Evolutionary conservation across 2,113 vertebrate genomes (phyloP), one percentile per base, ranked within the genome.

Genomic region (Cephalopterus ornatus): DNA sequence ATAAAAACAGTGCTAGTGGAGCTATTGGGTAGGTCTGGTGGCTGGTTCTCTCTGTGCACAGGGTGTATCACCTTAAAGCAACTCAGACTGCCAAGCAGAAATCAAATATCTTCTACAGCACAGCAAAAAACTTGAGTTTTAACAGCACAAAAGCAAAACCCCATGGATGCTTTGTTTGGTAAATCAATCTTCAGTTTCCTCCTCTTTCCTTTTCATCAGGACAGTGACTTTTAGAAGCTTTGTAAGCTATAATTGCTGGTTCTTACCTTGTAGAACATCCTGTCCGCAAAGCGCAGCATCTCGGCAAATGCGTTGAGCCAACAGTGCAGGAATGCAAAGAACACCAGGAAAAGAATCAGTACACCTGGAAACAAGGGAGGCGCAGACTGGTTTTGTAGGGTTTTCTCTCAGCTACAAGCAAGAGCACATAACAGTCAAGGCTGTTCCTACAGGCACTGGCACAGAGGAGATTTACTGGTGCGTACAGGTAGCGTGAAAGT

Each of bases 191-290:
- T 77, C 59, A 21, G 35, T 44, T 86, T 76, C 62, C 20, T 73
- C 27, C 14, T 44, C 19, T 59, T 77, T 35, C 12, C 11, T 74
- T 66, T 66, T 18, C 23, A 33, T 28, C 10, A 46, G 23, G 17
- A 30, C 37, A 86, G 27, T 8, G 4, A 49, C 39, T 49, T 78
- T 56, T 53, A 75, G 28, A 41, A 71, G 8, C 58, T 80, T 65
- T 52, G 39, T 15, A 5, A 77, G 33, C 4, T 30, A 0, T 6
- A 90, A n/a, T 30, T 73, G 35, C 58, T 28, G 33, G 28, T 72
- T 30, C 75, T 95, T 95, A 99, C 98, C 98, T 98, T 98, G 94
- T 99, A 99, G 96, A 99, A 99, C 98, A 99, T 99, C 89, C 98
- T 96, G 79, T 99, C 98, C 24, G 98, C 98, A 82, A 99, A 99